Base-by-base conservation (phyloP, 2,113 vertebrate genomes). In the Leptobrachium ailaonicum region DNA sequence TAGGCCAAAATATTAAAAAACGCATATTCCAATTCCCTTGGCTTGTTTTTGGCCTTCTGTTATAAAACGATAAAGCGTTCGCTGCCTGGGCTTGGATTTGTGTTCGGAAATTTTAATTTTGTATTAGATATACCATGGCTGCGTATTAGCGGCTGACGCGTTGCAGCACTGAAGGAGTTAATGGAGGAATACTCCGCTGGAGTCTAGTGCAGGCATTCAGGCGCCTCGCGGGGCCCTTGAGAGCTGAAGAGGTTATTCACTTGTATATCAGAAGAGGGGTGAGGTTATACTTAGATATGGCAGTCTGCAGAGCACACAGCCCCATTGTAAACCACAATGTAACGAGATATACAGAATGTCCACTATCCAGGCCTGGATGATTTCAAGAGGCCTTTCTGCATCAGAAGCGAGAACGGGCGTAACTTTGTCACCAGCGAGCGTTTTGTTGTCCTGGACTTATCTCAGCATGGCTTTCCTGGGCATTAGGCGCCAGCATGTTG, bases 241-340 rank as follows among this genome's bases (percentile, higher is more conserved):
- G 78, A 73, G 78, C 63, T 80, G 47, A 53, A 80, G 78, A 80
- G 78, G 71, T 80, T 80, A 73, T 68, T 80, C 78, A 80, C 78
- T 80, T 80, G 78, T 73, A 73, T 73, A 73, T 80, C 78, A 73
- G 71, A 73, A 80, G 78, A 73, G 78, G 78, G 78, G 63, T 66
- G 53, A 80, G 53, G 63, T 66, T 80, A 44, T 80, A 73, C 71
- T 73, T 67, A 80, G 78, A 80, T 80, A 80, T 80, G 78, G 71
- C 54, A 58, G 78, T 80, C 78, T 80, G 71, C 78, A 80, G 63
- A 80, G 78, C 71, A 80, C 78, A 80, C 78, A 80, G 78, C 45
- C 58, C 71, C 63, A 80, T 80, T 80, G 78, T 80, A 80, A 80
- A 80, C 50, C 2, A 45, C 71, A 58, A 44, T 45, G 78, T 73